phyloP scores from a whole-genome alignment of 2,113 vertebrate species.

The Nettapus auritus region DNA sequence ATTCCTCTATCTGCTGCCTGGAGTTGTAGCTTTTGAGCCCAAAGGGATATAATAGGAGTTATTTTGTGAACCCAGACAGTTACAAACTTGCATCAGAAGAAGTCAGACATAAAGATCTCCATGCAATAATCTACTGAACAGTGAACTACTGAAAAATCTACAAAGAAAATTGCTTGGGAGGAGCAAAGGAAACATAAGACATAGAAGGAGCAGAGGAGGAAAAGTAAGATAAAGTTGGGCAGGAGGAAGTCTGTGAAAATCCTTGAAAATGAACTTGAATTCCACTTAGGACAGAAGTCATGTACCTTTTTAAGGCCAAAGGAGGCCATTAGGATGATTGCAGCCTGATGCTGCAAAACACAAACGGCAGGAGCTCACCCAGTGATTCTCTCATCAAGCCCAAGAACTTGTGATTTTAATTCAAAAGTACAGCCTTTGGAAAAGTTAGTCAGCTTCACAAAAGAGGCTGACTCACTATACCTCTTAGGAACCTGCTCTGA shows the following conservation, averaged over 20 bases:
- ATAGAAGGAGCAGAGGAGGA: not conserved
- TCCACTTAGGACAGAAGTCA: not conserved
- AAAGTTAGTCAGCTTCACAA: not conserved
- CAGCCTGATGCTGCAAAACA: not conserved
- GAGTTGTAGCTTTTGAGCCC: not conserved
- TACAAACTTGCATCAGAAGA: not conserved
- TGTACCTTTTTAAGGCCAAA: not conserved
- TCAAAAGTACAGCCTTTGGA: slow-evolving; percentile 1
- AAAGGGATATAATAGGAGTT: not conserved
- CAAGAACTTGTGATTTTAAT: slow-evolving; percentile 1
- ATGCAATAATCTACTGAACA: not conserved
- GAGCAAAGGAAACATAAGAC: not conserved
- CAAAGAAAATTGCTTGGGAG: not conserved
- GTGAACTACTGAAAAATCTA: not conserved
- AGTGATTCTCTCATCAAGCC: not conserved
- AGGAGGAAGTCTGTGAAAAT: not conserved
- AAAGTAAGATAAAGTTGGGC: not conserved
- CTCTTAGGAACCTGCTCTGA: slow-evolving; percentile 33
- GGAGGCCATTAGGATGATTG: not conserved
- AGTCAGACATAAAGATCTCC: not conserved
- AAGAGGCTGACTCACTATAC: slow-evolving; percentile 42
- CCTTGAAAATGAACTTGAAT: not conserved
- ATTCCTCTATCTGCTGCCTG: not conserved
- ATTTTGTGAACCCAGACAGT: not conserved
- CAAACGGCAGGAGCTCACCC: not conserved